phyloP scores from a whole-genome alignment of 2,888 invertebrate genomes.

The Eilema depressum region DNA sequence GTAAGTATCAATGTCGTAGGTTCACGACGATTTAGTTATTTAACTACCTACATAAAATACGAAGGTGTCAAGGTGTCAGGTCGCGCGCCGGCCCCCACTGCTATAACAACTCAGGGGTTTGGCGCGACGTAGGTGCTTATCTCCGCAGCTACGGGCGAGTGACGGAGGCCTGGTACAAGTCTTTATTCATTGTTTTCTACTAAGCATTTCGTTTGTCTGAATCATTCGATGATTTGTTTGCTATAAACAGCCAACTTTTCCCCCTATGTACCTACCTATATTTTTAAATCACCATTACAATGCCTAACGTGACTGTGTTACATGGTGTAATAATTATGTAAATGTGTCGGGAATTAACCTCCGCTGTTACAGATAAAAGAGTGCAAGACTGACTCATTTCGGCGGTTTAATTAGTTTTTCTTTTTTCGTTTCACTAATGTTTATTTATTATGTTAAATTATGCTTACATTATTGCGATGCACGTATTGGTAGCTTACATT shows the following conservation, averaged over 20 bases:
- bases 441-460: neutral
- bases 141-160: too few species aligned
- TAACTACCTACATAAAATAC: too few species aligned
- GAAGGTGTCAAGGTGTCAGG: too few species aligned
- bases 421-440: neutral
- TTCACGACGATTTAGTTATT: too few species aligned
- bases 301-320: neutral
- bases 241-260: constrained; percentile 7
- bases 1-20: too few species aligned
- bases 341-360: neutral
- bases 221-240: constrained; percentile 2
- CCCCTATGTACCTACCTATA: neutral
- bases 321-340: neutral
- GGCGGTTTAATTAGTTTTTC: neutral
- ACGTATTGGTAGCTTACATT: too few species aligned
- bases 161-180: too few species aligned
- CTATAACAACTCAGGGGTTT: too few species aligned
- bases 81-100: too few species aligned
- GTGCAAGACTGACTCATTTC: neutral
- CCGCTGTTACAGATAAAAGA: constrained; percentile 1
- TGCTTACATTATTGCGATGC: too few species aligned
- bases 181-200: constrained; percentile 1
- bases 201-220: constrained; percentile 3
- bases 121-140: too few species aligned
- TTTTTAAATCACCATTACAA: constrained; percentile 5